phyloP scores from a whole-genome alignment of 2,797 vertebrate species.

The Telmatherina bonti region DNA sequence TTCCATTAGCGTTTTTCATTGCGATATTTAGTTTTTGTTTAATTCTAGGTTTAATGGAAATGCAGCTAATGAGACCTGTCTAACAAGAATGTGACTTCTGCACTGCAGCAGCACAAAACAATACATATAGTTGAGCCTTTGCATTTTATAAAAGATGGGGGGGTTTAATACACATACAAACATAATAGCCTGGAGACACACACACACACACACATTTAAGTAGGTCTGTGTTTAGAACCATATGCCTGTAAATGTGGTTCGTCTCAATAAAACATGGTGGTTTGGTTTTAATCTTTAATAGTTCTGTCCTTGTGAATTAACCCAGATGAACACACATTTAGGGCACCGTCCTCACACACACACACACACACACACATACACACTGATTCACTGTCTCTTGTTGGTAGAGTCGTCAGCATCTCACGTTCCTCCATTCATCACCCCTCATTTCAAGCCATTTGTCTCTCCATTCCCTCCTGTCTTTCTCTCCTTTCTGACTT shows the following conservation, averaged over 20 bases:
- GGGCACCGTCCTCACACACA: slow-evolving; percentile 59
- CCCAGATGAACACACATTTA: slow-evolving; percentile 84
- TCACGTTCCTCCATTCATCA: not conserved
- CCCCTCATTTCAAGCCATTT: not conserved
- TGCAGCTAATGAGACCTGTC: no score
- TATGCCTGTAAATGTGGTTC: slow-evolving; percentile 62
- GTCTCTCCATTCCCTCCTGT: not conserved
- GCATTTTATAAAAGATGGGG: slow-evolving; percentile 34
- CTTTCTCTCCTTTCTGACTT: not conserved
- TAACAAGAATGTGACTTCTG: not conserved
- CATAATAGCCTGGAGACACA: slow-evolving; percentile 4
- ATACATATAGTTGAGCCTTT: slow-evolving; percentile 19
- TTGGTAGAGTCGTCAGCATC: slow-evolving; percentile 10
- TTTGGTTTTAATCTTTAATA: slow-evolving; percentile 84
- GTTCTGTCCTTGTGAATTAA: slow-evolving; percentile 83
- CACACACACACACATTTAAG: slow-evolving; percentile 42
- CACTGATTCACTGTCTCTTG: not conserved
- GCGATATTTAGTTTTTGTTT: no score
- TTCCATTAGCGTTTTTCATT: no score
- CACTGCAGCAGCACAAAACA: slow-evolving; percentile 19
- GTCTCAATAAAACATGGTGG: slow-evolving; percentile 84
- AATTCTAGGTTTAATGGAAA: no score
- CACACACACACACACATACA: slow-evolving; percentile 13
- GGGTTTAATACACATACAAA: slow-evolving; percentile 15
- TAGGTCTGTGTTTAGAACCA: slow-evolving; percentile 68